phyloP scores from a whole-genome alignment of 1,140 invertebrate species.

The Nephila pilipes region DNA sequence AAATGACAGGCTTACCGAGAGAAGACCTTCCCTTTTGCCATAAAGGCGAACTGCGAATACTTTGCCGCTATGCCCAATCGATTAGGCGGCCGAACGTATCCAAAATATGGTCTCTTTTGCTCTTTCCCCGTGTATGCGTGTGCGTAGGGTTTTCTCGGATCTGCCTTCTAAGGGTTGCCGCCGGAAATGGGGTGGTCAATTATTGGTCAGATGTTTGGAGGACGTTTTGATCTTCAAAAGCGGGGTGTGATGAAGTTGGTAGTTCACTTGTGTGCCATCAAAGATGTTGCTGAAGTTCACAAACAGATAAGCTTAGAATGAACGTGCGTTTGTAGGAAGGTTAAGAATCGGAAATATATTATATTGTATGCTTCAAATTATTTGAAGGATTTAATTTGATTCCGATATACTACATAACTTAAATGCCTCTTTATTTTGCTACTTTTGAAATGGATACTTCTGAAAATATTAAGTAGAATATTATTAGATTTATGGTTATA shows the following conservation, averaged over 20 bases:
- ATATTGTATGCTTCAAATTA: not conserved
- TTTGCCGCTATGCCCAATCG: slow-evolving; percentile 34
- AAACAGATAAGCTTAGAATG: too few relatives aligned
- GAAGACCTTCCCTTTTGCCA: slow-evolving; percentile 40
- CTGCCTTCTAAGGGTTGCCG: not conserved
- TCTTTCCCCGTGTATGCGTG: not conserved
- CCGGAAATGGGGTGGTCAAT: not conserved
- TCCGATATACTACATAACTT: not conserved
- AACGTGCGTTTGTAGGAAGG: too few relatives aligned
- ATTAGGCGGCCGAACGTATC: slow-evolving; percentile 47
- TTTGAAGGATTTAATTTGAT: not conserved
- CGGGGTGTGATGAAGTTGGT: not conserved
- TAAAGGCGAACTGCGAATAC: slow-evolving; percentile 34
- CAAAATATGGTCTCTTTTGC: not conserved
- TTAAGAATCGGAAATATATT: not conserved
- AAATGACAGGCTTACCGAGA: slow-evolving; percentile 66
- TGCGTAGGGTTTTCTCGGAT: not conserved
- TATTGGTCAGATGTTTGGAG: not conserved
- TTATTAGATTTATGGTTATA: too few relatives aligned
- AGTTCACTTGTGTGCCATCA: not conserved
- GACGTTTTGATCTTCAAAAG: not conserved
- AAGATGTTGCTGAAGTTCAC: not conserved
- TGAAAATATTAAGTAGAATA: not conserved
- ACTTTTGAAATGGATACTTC: not conserved
- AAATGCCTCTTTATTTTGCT: not conserved